These are phyloP conservation scores for Nasonia giraulti DNA, from an alignment of 1,140 invertebrate species.

Conservation along the genomic window DNA sequence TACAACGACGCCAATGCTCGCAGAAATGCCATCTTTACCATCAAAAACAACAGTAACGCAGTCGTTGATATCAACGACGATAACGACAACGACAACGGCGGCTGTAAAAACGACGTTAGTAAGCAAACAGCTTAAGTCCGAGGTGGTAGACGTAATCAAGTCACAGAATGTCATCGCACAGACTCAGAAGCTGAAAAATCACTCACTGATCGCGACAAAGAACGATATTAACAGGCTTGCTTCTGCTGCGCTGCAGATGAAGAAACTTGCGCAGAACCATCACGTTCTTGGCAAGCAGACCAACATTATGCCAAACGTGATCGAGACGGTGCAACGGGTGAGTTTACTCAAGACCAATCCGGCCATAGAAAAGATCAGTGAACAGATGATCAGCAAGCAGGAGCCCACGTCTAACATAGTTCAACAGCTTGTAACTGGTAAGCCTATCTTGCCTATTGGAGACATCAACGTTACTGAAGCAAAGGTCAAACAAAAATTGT, in stretches of 20 bases:
- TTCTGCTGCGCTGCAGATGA: slow-evolving; percentile 58
- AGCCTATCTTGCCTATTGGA: slow-evolving; percentile 67
- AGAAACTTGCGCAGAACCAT: slow-evolving; percentile 66
- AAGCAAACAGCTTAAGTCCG: slow-evolving; percentile 57
- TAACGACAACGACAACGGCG: not conserved
- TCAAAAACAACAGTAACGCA: not conserved
- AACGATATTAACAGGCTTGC: slow-evolving; percentile 63
- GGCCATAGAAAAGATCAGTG: slow-evolving; percentile 55
- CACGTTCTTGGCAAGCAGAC: slow-evolving; percentile 55
- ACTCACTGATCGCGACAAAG: slow-evolving; percentile 58
- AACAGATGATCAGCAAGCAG: slow-evolving; percentile 43
- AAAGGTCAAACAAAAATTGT: slow-evolving; percentile 78
- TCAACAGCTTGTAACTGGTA: slow-evolving; percentile 46
- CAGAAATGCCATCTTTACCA: not conserved
- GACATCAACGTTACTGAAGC: slow-evolving; percentile 76
- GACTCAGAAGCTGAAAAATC: slow-evolving; percentile 68
- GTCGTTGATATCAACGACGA: not conserved
- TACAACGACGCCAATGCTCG: not conserved
- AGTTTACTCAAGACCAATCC: slow-evolving; percentile 66
- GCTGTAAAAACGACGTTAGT: not conserved
- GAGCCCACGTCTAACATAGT: not conserved
- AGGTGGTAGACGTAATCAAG: slow-evolving; percentile 56
- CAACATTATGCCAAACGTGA: slow-evolving; percentile 54
- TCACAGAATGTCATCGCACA: slow-evolving; percentile 33
- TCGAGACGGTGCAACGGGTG: slow-evolving; percentile 63